Conservation (phyloP, 2,797 vertebrate genomes). For the Amazona ochrocephala region DNA sequence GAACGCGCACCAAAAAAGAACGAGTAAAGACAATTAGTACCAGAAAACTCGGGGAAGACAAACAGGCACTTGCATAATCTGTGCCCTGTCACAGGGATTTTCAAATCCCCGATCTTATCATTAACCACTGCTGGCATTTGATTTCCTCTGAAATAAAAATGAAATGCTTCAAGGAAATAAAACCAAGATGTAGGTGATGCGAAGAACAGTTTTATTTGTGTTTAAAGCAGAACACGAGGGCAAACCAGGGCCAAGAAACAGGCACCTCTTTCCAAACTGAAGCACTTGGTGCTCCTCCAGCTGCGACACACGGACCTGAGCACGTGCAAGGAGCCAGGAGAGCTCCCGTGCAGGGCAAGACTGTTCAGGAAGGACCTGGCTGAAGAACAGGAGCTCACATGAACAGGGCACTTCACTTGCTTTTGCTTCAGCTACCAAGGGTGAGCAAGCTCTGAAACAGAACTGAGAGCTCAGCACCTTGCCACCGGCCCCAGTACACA, state of each 20-base stretch:
- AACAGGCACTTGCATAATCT: background rate
- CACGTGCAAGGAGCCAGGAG: background rate
- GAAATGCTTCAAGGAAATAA: background rate
- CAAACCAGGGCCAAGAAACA: too few relatives aligned
- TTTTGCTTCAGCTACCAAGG: background rate
- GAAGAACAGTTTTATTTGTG: too few relatives aligned
- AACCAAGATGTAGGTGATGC: too few relatives aligned
- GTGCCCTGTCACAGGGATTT: background rate
- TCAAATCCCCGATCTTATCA: background rate
- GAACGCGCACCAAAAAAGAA: background rate
- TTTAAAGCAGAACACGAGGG: too few relatives aligned
- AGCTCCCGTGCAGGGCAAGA: background rate
- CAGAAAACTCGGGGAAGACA: background rate
- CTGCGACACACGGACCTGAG: rapidly evolving
- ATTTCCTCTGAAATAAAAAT: background rate
- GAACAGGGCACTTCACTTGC: background rate
- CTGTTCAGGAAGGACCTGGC: background rate
- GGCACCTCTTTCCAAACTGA: too few relatives aligned
- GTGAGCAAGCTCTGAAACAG: background rate
- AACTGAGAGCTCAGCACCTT: background rate
- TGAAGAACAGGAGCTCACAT: background rate
- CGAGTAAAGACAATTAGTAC: background rate
- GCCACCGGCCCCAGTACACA: background rate
- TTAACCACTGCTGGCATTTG: background rate
- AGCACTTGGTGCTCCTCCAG: background rate